Percentiles rank a stretch among this genome's conserved stretches.
Conservation (phyloP, 2,888 invertebrate species). For the Antheraea yamamai region DNA sequence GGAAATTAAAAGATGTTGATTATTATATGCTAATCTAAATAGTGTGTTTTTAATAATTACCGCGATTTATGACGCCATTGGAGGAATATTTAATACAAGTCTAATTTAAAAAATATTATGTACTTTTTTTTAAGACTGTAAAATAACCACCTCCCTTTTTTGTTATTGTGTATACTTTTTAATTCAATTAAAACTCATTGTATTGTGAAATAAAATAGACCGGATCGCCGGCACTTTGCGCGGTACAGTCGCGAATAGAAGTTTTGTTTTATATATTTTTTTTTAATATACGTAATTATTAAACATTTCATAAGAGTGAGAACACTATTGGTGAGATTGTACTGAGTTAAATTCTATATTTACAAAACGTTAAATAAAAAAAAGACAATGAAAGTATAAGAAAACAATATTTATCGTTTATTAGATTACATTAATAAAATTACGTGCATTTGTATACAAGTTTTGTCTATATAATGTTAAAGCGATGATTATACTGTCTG, state of each 20-base stretch:
- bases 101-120: not conserved
- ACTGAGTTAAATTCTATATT: not conserved
- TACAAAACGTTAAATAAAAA: not conserved
- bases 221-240: not conserved
- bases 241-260: slow-evolving; percentile 4
- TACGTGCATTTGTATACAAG: not conserved
- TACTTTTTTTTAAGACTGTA: slow-evolving; percentile 11
- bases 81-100: not conserved
- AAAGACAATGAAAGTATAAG: not conserved
- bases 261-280: not conserved
- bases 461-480: not conserved
- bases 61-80: not conserved
- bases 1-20: no score
- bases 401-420: not conserved
- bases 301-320: not conserved
- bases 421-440: not conserved
- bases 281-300: not conserved
- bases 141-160: slow-evolving; percentile 9
- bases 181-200: not conserved
- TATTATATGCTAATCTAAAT: no score
- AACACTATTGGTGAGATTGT: not conserved
- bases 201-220: not conserved
- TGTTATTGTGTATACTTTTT: slow-evolving; percentile 12
- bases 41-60: no score
- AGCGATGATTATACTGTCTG: not conserved